Evolutionary conservation across 2,888 invertebrate species (phyloP), one percentile per base, ranked within the genome.

Genomic region (Eremobia ochroleuca): DNA sequence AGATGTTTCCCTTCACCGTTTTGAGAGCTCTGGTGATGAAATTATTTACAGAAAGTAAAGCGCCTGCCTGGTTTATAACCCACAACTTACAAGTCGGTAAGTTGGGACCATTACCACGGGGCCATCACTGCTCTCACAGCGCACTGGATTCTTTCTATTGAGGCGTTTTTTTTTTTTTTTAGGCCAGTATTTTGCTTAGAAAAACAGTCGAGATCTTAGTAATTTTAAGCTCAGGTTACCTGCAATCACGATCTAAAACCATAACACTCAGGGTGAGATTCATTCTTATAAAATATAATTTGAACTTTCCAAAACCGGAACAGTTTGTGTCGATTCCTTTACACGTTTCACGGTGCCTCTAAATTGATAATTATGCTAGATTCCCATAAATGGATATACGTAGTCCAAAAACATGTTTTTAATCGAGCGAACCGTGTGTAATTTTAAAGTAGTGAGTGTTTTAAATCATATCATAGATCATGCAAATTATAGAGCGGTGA

Each of bases 221-320:
- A 43, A 74, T 43, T 5, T 59, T 2, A 40, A n/a, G 15, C 15
- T 49, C 15, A 75, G 25, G 6, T 55, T 28, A 34, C 21, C 6
- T 40, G 21, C n/a, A n/a, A 49, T 31, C 18, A 31, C 64, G 52
- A 43, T 25, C 37, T 31, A 21, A 52, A 15, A 34, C 13, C 9
- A 21, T 11, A 52, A 49, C n/a, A 40, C 37, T 58, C 15, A 65
- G 34, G 52, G 52, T 34, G 6, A 34, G 28, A 66, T 34, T 62
- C 9, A 46, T 67, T 52, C 13, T 59, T 31, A 59, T 43, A 59
- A 59, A 68, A 46, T 13, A 11, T 34, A 59, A 66, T 46, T n/a
- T n/a, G n/a, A n/a, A 73, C 62, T 67, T 73, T 67, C 61, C 28
- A 79, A 72, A 67, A 55, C 52, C 37, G 13, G n/a, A 52, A 40